These are phyloP conservation scores for Lamellibrachia columna DNA, from an alignment of 2,888 invertebrate genomes.

Conservation along the genomic window DNA sequence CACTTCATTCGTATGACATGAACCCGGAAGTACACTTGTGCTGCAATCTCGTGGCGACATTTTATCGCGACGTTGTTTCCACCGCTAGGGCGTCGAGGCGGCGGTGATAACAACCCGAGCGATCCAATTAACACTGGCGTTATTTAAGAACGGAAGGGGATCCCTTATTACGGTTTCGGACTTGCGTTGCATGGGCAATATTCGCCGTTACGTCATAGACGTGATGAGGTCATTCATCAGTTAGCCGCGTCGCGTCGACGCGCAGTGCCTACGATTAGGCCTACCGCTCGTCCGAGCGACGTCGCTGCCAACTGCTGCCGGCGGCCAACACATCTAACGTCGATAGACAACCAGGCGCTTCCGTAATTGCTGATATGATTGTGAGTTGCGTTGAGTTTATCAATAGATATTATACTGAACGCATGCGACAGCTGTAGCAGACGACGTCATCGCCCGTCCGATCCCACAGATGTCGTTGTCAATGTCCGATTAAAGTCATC, in stretches of 20 bases:
- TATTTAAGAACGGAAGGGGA: not conserved
- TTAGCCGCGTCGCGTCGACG: not conserved
- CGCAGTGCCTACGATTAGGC: not conserved
- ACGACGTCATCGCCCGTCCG: not conserved
- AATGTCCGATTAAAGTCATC: not conserved
- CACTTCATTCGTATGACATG: no score
- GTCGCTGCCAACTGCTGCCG: not conserved
- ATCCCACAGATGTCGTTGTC: not conserved
- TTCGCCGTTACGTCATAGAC: not conserved
- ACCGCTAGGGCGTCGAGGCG: not conserved
- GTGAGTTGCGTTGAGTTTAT: constrained; percentile 11
- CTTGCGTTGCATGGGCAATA: not conserved
- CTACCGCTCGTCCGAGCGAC: not conserved
- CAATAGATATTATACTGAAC: not conserved
- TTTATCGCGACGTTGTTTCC: not conserved
- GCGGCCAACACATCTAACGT: not conserved
- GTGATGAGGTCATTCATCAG: not conserved
- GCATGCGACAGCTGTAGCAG: not conserved
- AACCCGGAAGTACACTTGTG: not conserved
- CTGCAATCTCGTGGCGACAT: not conserved
- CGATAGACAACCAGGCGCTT: not conserved
- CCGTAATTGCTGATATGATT: constrained; percentile 1
- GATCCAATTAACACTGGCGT: not conserved
- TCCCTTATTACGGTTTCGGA: not conserved
- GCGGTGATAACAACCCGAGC: not conserved